Percentiles rank a stretch among this genome's conserved stretches.
Conservation (phyloP, 2,113 vertebrate species). For the Ptilonorhynchus violaceus region DNA sequence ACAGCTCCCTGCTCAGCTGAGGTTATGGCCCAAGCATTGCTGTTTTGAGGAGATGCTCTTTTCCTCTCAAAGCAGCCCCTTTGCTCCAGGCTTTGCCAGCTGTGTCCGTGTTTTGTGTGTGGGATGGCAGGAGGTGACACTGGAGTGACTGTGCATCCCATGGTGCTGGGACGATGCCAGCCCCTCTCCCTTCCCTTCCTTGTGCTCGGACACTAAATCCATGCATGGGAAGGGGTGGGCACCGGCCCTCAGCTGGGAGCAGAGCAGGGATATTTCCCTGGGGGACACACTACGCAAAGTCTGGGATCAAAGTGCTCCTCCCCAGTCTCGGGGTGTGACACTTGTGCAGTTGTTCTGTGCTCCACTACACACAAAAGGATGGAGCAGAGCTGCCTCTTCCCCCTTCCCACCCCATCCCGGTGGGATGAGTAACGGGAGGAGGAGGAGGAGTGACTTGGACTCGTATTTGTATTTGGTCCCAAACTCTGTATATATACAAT, state of each 20-base stretch:
- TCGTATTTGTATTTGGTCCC: slow-evolving; percentile 73
- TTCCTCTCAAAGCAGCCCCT: neutral
- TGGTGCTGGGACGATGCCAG: rapidly evolving
- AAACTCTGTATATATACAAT: slow-evolving; percentile 75
- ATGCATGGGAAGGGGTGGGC: neutral
- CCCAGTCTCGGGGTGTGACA: neutral
- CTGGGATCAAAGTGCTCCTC: neutral
- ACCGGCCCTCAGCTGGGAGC: neutral
- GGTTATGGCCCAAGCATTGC: neutral
- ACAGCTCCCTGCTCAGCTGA: neutral
- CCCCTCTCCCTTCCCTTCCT: neutral
- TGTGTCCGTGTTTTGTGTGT: neutral
- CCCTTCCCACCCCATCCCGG: neutral
- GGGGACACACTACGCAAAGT: neutral
- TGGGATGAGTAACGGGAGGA: neutral
- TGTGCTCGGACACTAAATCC: neutral
- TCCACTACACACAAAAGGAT: neutral
- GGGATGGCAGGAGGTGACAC: neutral
- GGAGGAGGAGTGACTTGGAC: neutral
- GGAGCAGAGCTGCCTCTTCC: neutral
- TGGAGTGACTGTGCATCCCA: neutral
- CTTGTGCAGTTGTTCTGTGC: slow-evolving; percentile 37
- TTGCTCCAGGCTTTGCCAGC: neutral
- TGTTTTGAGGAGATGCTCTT: neutral
- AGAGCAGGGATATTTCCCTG: neutral